Evolutionary conservation across 2,113 vertebrate genomes (phyloP).

Genomic region (Ptychochromis oligacanthus): DNA sequence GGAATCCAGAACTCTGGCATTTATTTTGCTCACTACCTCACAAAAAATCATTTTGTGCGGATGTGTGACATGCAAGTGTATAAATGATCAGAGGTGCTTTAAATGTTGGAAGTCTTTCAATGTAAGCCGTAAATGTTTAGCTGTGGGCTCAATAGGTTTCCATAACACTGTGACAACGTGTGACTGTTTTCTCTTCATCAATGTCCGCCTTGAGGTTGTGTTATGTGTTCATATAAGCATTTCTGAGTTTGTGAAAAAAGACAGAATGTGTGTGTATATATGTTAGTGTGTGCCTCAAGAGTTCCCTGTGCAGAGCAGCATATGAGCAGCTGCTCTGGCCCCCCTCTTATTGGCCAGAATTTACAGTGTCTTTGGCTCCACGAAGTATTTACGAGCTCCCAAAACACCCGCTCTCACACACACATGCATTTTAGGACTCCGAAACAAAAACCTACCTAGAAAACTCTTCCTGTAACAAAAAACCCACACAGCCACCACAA

Average conservation of each 20-base stretch:
- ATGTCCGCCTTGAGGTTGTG: constrained; percentile 21
- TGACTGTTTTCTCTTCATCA: constrained; percentile 54
- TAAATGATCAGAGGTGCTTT: constrained; percentile 50
- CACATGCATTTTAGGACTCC: constrained; percentile 58
- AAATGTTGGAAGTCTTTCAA: constrained; percentile 30
- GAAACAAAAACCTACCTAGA: constrained; percentile 60
- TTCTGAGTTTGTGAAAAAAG: constrained; percentile 38
- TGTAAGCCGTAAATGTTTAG: constrained; percentile 54
- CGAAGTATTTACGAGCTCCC: constrained; percentile 82
- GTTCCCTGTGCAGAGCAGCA: constrained; percentile 53
- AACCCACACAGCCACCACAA: constrained; percentile 45
- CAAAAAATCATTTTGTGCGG: constrained; percentile 16
- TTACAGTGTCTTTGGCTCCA: constrained; percentile 81
- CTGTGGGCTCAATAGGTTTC: constrained; percentile 47
- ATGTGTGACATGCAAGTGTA: constrained; percentile 23
- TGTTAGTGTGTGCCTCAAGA: constrained; percentile 30
- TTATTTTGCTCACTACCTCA: constrained; percentile 9
- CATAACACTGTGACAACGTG: constrained; percentile 59
- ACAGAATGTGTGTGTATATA: constrained; percentile 8
- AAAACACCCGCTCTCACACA: constrained; percentile 73
- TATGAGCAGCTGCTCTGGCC: constrained; percentile 72
- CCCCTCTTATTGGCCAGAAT: constrained; percentile 78
- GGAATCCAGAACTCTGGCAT: constrained; percentile 27
- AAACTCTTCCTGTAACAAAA: constrained; percentile 56
- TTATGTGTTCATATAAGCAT: constrained; percentile 41